Percentiles rank a stretch among this genome's conserved stretches.
Evolutionary conservation across 2,888 invertebrate species (phyloP).

Genomic region (Platycheirus albimanus): DNA sequence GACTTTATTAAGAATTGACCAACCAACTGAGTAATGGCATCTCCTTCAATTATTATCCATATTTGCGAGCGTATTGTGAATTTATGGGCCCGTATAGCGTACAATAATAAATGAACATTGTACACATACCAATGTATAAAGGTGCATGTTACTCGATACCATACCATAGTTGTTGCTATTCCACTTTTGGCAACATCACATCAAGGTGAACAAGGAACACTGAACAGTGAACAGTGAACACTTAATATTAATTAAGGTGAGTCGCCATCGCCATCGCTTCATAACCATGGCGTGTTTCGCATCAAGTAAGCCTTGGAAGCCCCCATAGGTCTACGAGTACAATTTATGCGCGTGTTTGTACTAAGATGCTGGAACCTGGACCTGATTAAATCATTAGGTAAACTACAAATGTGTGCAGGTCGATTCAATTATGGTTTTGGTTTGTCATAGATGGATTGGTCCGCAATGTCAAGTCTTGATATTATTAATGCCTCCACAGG

Average conservation of each 20-base stretch:
- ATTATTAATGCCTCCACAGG: not conserved
- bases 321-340: not conserved
- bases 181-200: not conserved
- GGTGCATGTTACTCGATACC: too few species aligned
- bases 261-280: too few species aligned
- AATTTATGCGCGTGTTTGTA: slow-evolving; percentile 4
- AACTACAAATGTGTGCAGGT: slow-evolving; percentile 32
- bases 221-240: too few species aligned
- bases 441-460: slow-evolving; percentile 28
- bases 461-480: not conserved
- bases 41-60: slow-evolving; percentile 40
- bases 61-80: not conserved
- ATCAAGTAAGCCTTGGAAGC: not conserved
- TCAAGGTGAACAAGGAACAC: slow-evolving; percentile 23
- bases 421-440: slow-evolving; percentile 44
- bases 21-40: slow-evolving; percentile 52
- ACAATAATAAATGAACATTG: too few species aligned
- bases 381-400: slow-evolving; percentile 47
- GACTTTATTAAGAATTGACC: slow-evolving; percentile 56
- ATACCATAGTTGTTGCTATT: too few species aligned
- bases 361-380: not conserved
- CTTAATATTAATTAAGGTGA: slow-evolving; percentile 29
- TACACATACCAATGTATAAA: too few species aligned
- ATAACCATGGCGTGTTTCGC: slow-evolving; percentile 1
- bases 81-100: too few species aligned